Base-by-base conservation (phyloP, 23 tunicate species). In the Pegea sp. region DNA sequence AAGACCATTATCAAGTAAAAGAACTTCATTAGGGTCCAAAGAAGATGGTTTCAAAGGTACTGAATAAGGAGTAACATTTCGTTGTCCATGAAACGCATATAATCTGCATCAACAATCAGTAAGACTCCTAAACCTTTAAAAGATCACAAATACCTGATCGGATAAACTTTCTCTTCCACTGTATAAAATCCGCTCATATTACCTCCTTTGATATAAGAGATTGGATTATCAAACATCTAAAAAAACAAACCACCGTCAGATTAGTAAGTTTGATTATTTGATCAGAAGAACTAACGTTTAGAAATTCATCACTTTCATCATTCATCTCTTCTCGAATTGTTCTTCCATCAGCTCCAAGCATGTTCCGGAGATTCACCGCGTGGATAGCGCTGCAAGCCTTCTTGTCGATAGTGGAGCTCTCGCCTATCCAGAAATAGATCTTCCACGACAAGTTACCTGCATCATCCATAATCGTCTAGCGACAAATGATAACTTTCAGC, bases 331-430 rank as follows among this genome's bases (percentile, higher is more conserved):
- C 93, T 30, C 99, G 52, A 30, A 61, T 46, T 5, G 86, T 81
- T 44, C 91, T 52, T 6, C 78, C 69, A 19, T 59, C 66, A 1
- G 99, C 99, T 6, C 92, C 81, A 16, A 91, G 69, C 99, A 91
- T 91, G 59, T 91, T 91, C 42, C 93, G 59, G 27, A 91, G 60
- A 56, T 91, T 79, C 33, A 91, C 99, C 0, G 99, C 86, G 33
- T 91, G 99, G 34, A 91, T 91, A 5, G 99, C 99, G 53, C 86
- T 69, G 66, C 90, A 89, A 0, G 87, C 99, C 29, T 72, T 66
- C 69, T 91, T 91, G 61, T 91, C 99, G 19, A 91, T 24, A 3
- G 74, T 31, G 4, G 99, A 46, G 43, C 65, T 74, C n/a, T 76
- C 60, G 7, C 99, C 99, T 26, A 91, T 91, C 99, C 99, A 91